These are phyloP conservation scores for Troides helena DNA, from an alignment of 2,888 invertebrate genomes.

Conservation along the genomic window DNA sequence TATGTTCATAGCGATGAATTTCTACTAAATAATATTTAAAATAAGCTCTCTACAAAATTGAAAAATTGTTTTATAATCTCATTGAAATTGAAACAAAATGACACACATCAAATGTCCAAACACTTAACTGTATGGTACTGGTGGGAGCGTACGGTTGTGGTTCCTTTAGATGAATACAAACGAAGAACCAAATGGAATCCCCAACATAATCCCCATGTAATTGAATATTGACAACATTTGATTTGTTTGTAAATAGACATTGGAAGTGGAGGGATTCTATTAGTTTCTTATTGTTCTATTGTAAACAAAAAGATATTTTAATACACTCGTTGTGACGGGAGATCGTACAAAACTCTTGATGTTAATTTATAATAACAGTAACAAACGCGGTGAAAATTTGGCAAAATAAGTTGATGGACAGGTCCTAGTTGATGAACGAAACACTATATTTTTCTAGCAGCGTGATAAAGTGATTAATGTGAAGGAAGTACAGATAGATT, in stretches of 20 bases:
- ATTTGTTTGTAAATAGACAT: slow-evolving; percentile 59
- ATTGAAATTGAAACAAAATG: too few relatives aligned
- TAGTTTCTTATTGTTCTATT: slow-evolving; percentile 18
- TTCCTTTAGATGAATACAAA: slow-evolving; percentile 49
- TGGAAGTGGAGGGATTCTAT: slow-evolving; percentile 18
- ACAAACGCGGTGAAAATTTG: too few relatives aligned
- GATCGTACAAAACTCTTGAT: background rate
- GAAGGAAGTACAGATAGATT: too few relatives aligned
- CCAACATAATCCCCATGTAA: slow-evolving; percentile 45
- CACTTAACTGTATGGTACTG: slow-evolving; percentile 3
- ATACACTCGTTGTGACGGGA: slow-evolving; percentile 17
- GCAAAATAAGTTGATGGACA: too few relatives aligned
- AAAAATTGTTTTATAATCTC: too few relatives aligned
- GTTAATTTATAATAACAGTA: background rate
- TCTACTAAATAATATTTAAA: too few relatives aligned
- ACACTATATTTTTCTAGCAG: too few relatives aligned
- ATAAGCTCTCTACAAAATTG: too few relatives aligned
- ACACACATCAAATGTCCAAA: too few relatives aligned
- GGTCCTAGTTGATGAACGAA: too few relatives aligned
- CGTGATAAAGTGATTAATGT: too few relatives aligned
- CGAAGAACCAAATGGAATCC: slow-evolving; percentile 48
- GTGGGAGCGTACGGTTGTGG: slow-evolving; percentile 21
- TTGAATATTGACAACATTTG: slow-evolving; percentile 51
- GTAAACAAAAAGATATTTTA: slow-evolving; percentile 14
- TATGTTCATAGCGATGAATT: too few relatives aligned